A percentile compares a stretch with the other conserved stretches of the same genome.
Evolutionary conservation across 2,797 vertebrate genomes (phyloP).

Genomic region (Morelia viridis): DNA sequence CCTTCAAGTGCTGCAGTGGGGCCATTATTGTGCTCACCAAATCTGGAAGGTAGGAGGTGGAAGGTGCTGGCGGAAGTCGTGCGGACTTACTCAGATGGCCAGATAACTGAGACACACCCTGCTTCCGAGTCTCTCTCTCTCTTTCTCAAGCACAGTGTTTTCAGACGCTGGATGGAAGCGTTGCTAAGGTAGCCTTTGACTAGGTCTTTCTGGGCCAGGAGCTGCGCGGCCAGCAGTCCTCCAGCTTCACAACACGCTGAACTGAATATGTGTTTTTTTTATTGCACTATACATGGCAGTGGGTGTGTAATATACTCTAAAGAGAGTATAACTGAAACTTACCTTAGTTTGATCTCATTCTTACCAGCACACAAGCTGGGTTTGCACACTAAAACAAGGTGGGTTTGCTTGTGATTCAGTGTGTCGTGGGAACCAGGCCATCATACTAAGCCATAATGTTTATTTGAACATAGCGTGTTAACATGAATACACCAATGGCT

Average conservation of each 20-base stretch:
- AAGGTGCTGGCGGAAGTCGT: conserved; percentile 42
- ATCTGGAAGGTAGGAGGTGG: conserved; percentile 89
- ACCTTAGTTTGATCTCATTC: neutral
- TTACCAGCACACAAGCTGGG: neutral
- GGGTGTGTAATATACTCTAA: neutral
- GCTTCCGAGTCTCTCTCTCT: neutral
- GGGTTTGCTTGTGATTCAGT: neutral
- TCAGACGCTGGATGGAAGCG: neutral
- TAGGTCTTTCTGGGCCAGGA: neutral
- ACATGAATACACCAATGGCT: neutral
- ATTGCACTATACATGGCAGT: neutral
- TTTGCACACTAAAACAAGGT: neutral
- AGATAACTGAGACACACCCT: neutral
- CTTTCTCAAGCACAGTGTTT: neutral
- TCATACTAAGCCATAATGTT: neutral
- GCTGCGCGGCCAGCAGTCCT: neutral
- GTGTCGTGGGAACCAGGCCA: neutral
- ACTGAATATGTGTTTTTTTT: neutral
- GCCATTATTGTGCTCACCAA: conserved; percentile 97
- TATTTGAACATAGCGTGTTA: neutral
- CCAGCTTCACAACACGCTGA: neutral
- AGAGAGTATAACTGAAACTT: neutral
- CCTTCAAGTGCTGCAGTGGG: conserved; percentile 97
- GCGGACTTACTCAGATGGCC: conserved; percentile 42
- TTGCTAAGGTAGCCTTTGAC: neutral